Evolutionary conservation across 2,797 vertebrate species (phyloP).

Genomic region (Yasuhikotakia modesta): DNA sequence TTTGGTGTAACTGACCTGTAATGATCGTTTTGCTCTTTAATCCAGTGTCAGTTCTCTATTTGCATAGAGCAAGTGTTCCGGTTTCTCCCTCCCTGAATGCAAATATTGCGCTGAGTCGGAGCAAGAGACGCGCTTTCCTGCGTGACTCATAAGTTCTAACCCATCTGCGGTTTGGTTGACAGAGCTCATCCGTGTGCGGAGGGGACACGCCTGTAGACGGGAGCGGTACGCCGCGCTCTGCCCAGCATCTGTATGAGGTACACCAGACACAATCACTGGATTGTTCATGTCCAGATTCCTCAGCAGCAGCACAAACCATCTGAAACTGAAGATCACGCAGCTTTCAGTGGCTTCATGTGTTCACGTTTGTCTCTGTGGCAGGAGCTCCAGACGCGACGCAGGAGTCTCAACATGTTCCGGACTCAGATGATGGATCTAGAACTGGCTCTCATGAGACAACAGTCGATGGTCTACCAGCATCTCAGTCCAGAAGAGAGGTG

Average conservation of each 20-base stretch:
- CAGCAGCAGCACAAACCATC: too few relatives aligned
- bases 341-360: too few relatives aligned
- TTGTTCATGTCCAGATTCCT: too few relatives aligned
- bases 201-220: slow-evolving; percentile 72
- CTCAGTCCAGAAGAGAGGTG: slow-evolving; percentile 93
- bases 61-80: slow-evolving; percentile 34
- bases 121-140: slow-evolving; percentile 14
- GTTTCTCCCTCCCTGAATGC: slow-evolving; percentile 49
- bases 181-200: slow-evolving; percentile 76
- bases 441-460: slow-evolving; percentile 88
- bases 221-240: slow-evolving; percentile 72
- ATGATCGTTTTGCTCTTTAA: not conserved
- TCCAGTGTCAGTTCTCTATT: not conserved
- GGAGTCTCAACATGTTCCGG: slow-evolving; percentile 88
- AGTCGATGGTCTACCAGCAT: slow-evolving; percentile 90
- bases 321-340: not conserved
- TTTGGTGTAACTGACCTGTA: slow-evolving; percentile 18
- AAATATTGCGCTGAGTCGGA: slow-evolving; percentile 40
- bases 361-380: too few relatives aligned
- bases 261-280: slow-evolving; percentile 3
- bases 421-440: slow-evolving; percentile 97
- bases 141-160: slow-evolving; percentile 30
- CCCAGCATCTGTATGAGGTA: slow-evolving; percentile 85
- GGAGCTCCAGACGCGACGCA: slow-evolving; percentile 88
- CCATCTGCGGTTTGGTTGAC: slow-evolving; percentile 41